phyloP scores from a whole-genome alignment of 2,888 invertebrate genomes.

The Bugulina stolonifera region DNA sequence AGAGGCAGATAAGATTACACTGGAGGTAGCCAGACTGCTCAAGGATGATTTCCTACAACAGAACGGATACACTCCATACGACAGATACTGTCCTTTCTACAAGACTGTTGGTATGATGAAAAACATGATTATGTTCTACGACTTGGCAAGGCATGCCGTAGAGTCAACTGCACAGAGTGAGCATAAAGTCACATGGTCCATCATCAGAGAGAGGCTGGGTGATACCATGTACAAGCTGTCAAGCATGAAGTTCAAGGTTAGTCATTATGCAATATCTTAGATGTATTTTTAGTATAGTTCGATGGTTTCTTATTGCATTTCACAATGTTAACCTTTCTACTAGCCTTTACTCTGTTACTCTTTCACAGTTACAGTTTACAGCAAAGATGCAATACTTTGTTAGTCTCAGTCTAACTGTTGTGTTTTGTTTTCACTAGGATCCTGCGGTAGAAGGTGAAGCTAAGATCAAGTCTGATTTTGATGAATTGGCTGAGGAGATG shows the following conservation, averaged over 20 bases:
- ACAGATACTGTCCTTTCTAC: slow-evolving; percentile 97
- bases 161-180: slow-evolving; percentile 97
- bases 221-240: slow-evolving; percentile 90
- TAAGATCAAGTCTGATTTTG: slow-evolving; percentile 93
- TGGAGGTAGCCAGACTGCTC: slow-evolving; percentile 94
- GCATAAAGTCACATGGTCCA: slow-evolving; percentile 97
- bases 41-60: slow-evolving; percentile 99
- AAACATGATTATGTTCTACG: slow-evolving; percentile 97
- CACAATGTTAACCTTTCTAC: too few species aligned
- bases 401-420: too few species aligned
- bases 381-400: too few species aligned
- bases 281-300: too few species aligned
- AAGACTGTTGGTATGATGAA: slow-evolving; percentile 98
- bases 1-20: slow-evolving; percentile 96
- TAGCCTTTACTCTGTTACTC: too few species aligned
- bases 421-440: slow-evolving; percentile 64
- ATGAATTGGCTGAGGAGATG: slow-evolving; percentile 93
- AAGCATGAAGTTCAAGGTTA: slow-evolving; percentile 97
- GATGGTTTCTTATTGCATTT: too few species aligned
- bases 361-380: too few species aligned
- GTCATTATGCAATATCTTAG: too few species aligned
- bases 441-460: slow-evolving; percentile 96
- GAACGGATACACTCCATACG: slow-evolving; percentile 70
- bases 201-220: slow-evolving; percentile 93
- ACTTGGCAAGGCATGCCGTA: slow-evolving; percentile 94